phyloP scores from a whole-genome alignment of 2,113 vertebrate genomes.

The Tringa solitaria region DNA sequence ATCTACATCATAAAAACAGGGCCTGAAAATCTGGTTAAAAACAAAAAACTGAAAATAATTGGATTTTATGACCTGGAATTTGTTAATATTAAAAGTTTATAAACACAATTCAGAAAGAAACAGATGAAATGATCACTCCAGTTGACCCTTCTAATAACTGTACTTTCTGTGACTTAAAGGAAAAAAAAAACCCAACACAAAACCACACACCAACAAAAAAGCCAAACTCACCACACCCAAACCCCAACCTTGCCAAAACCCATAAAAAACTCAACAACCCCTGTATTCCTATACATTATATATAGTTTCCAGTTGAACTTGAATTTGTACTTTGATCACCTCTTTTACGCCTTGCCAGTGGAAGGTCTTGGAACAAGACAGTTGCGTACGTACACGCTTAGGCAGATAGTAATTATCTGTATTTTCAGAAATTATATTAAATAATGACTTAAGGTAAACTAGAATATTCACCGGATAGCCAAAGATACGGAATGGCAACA shows the following conservation, averaged over 20 bases:
- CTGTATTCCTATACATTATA: not conserved
- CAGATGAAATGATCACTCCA: not conserved
- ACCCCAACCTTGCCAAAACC: not conserved
- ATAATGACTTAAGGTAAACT: not conserved
- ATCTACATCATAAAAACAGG: not conserved
- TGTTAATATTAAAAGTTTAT: not conserved
- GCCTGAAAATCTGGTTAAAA: not conserved
- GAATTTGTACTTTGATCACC: not conserved
- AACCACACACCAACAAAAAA: not conserved
- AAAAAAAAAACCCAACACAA: too few relatives aligned
- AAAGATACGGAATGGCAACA: not conserved
- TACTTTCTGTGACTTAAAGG: not conserved
- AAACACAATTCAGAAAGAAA: not conserved
- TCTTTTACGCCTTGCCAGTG: not conserved
- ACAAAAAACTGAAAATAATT: not conserved
- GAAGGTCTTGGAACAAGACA: not conserved
- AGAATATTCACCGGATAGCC: not conserved
- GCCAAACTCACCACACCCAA: not conserved
- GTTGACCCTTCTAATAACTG: not conserved
- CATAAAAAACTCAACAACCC: not conserved
- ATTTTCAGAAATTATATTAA: not conserved
- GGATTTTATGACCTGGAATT: not conserved
- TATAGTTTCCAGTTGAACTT: not conserved
- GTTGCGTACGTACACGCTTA: not conserved
- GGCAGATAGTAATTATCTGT: not conserved